These are phyloP conservation scores for Lepisosteus osseus DNA, from an alignment of 2,113 vertebrate species.

Conservation along the genomic window DNA sequence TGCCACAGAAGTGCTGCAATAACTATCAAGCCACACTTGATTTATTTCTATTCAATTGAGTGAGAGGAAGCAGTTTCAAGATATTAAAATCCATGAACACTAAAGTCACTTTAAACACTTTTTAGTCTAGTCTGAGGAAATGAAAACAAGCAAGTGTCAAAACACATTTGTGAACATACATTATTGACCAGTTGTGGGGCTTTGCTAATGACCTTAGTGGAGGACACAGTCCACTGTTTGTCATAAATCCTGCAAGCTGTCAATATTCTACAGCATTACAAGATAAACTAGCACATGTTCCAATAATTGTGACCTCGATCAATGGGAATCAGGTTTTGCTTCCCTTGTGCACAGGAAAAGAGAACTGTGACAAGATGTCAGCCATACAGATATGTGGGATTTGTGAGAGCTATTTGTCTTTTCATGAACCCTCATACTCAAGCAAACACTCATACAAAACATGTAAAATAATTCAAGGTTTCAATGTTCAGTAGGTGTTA, in stretches of 20 bases:
- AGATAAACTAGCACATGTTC: constrained; percentile 4
- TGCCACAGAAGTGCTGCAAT: too few species aligned
- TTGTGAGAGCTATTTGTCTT: background rate
- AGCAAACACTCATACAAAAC: too few species aligned
- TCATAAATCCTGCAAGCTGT: constrained; percentile 16
- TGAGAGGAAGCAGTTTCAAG: too few species aligned
- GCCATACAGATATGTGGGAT: background rate
- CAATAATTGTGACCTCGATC: constrained; percentile 11
- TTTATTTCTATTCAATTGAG: too few species aligned
- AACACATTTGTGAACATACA: background rate
- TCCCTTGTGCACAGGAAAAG: constrained; percentile 2
- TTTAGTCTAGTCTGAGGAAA: background rate
- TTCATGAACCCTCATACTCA: too few species aligned
- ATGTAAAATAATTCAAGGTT: too few species aligned
- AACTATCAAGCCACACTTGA: too few species aligned
- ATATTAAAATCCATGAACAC: background rate
- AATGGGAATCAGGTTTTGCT: constrained; percentile 10
- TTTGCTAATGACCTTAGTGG: constrained; percentile 8
- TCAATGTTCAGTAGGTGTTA: too few species aligned
- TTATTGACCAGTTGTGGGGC: constrained; percentile 6
- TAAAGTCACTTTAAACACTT: background rate
- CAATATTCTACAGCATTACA: constrained; percentile 13
- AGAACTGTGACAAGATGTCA: constrained; percentile 14
- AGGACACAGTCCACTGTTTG: constrained; percentile 1
- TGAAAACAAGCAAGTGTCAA: background rate